Conservation (phyloP, 2,888 invertebrate species). For the Bedellia somnulentella region DNA sequence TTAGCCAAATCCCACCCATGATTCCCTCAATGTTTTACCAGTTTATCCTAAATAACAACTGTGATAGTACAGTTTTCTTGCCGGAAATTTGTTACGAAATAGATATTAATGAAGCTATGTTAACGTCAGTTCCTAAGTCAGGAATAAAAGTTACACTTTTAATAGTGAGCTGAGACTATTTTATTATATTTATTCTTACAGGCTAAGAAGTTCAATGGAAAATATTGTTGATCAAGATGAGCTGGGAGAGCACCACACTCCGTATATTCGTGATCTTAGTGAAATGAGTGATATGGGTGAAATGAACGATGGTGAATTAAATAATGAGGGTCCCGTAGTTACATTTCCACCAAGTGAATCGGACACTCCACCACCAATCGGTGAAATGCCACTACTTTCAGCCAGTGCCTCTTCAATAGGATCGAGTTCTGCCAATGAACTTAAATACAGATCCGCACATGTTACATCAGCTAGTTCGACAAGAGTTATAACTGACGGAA, state of each 20-base stretch:
- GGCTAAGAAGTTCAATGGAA: slow-evolving; percentile 75
- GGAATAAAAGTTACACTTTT: too few species aligned
- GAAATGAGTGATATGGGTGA: slow-evolving; percentile 52
- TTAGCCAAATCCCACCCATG: slow-evolving; percentile 43
- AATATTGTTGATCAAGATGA: slow-evolving; percentile 73
- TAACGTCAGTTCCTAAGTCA: too few species aligned
- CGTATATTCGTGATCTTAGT: slow-evolving; percentile 49
- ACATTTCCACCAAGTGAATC: slow-evolving; percentile 72
- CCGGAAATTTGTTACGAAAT: too few species aligned
- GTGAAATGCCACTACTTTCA: slow-evolving; percentile 45
- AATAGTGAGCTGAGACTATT: too few species aligned
- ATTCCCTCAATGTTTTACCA: slow-evolving; percentile 41
- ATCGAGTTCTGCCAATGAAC: slow-evolving; percentile 62
- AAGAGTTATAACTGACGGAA: slow-evolving; percentile 79
- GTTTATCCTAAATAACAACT: too few species aligned
- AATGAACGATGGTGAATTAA: slow-evolving; percentile 47
- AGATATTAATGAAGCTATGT: too few species aligned
- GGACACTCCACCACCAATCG: slow-evolving; percentile 67
- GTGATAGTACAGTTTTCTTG: too few species aligned
- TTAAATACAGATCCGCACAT: slow-evolving; percentile 83
- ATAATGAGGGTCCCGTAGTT: slow-evolving; percentile 68
- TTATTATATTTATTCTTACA: too few species aligned
- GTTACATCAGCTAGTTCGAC: slow-evolving; percentile 73
- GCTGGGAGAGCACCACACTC: slow-evolving; percentile 38
- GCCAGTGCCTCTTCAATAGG: slow-evolving; percentile 39